Evolutionary conservation across 2,113 vertebrate genomes (phyloP).

Genomic region (Cinclus cinclus): DNA sequence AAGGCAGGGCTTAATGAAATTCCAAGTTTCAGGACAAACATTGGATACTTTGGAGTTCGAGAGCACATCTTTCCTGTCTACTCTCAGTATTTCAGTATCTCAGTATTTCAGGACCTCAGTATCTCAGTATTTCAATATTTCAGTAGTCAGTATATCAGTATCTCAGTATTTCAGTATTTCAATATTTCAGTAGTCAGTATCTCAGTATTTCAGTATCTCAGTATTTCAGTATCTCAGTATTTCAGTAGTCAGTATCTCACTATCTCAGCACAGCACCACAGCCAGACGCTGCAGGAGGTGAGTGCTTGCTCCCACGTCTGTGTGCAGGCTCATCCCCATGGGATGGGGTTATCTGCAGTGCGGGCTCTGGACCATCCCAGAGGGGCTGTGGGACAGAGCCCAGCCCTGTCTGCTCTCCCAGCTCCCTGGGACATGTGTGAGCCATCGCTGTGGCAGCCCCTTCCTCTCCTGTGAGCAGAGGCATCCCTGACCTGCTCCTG

Average conservation of each 20-base stretch:
- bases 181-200: too few species aligned
- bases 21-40: background rate
- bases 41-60: accelerated
- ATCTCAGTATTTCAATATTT: too few species aligned
- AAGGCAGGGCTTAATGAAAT: background rate
- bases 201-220: too few species aligned
- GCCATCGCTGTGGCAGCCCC: background rate
- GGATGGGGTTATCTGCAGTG: background rate
- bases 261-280: background rate
- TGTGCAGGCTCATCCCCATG: accelerated
- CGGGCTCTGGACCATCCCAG: background rate
- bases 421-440: background rate
- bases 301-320: accelerated
- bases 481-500: background rate
- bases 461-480: background rate
- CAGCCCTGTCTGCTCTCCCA: background rate
- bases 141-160: too few species aligned
- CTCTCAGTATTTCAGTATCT: too few species aligned
- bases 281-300: background rate
- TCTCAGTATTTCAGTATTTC: too few species aligned
- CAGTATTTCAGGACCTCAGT: too few species aligned
- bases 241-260: too few species aligned
- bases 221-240: too few species aligned
- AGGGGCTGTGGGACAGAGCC: background rate
- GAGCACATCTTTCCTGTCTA: background rate